Base-by-base conservation (phyloP, 2,113 vertebrate genomes). In the Malaclemys terrapin region DNA sequence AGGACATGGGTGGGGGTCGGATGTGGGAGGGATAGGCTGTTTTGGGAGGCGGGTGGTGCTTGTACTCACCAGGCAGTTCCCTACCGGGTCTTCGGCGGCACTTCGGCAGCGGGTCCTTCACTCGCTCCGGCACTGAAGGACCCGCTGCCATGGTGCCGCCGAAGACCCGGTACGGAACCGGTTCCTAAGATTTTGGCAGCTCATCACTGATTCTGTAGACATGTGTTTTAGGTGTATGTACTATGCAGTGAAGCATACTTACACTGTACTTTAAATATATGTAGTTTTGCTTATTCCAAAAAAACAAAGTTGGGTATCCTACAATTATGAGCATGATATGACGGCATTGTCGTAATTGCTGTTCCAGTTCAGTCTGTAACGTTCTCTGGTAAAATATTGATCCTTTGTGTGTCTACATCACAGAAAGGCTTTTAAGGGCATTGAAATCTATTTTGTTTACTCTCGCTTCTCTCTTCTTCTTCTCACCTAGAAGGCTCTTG, bases 391-490 rank as follows among this genome's bases (percentile, higher is more conserved):
- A 76, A 95, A 92, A 54, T 94, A 96, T 57, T 75, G 93, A 88
- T 96, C 38, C 8, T 92, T 56, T 94, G 25, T 87, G 54, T n/a
- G 38, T 27, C 76, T 45, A 3, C 54, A 35, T 90, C 81, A 88
- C 91, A 90, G 85, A 89, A 93, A 88, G 84, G 65, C 89, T 93
- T 95, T 94, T 97, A 96, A 91, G 31, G 85, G 75, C 88, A 85
- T n/a, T 24, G n/a, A 89, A 49, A 52, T 85, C 75, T 85, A 0
- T 87, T 84, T 42, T 76, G 13, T 88, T 95, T 59, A 82, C 22
- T 29, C 20, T 85, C 47, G 7, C 87, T 10, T 80, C 59, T 11
- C 25, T 88, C 62, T 72, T 91, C 53, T 54, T 20, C 49, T 75
- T 69, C 83, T 88, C 80, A 87, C 19, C 75, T 85, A 14, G 53